Conservation (phyloP, 2,888 invertebrate genomes). For the Metellina segmentata region DNA sequence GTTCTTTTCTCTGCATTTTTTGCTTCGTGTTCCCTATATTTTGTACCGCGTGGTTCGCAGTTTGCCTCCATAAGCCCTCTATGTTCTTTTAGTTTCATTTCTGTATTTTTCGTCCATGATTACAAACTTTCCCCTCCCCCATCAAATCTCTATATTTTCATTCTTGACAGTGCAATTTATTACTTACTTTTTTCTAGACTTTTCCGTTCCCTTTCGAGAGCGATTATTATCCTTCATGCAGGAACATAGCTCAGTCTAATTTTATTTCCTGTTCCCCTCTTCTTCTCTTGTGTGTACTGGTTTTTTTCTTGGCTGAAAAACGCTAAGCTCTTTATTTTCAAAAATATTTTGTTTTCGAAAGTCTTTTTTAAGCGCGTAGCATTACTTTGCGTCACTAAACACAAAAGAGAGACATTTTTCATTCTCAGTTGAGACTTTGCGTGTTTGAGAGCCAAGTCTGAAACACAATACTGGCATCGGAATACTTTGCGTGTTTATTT, state of each 20-base stretch:
- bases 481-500: no score
- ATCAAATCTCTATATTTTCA: conserved; percentile 33
- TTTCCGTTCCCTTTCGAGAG: neutral
- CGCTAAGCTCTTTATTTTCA: conserved; percentile 15
- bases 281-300: neutral
- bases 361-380: conserved; percentile 2
- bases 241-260: conserved; percentile 16
- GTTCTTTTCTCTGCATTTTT: conserved; percentile 1
- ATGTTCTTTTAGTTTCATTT: conserved; percentile 14
- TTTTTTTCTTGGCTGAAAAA: conserved; percentile 5
- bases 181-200: conserved; percentile 25
- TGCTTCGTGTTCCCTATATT: neutral
- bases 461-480: neutral
- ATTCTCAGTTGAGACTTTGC: neutral
- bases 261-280: conserved; percentile 36
- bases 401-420: neutral
- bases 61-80: conserved; percentile 10
- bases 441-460: neutral
- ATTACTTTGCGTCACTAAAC: conserved; percentile 18
- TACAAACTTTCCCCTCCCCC: conserved; percentile 22
- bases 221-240: conserved; percentile 40
- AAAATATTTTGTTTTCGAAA: conserved; percentile 4
- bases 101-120: conserved; percentile 39
- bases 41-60: conserved; percentile 29
- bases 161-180: conserved; percentile 48